phyloP scores from a whole-genome alignment of 2,113 vertebrate species.

The Phylloscopus trochilus region DNA sequence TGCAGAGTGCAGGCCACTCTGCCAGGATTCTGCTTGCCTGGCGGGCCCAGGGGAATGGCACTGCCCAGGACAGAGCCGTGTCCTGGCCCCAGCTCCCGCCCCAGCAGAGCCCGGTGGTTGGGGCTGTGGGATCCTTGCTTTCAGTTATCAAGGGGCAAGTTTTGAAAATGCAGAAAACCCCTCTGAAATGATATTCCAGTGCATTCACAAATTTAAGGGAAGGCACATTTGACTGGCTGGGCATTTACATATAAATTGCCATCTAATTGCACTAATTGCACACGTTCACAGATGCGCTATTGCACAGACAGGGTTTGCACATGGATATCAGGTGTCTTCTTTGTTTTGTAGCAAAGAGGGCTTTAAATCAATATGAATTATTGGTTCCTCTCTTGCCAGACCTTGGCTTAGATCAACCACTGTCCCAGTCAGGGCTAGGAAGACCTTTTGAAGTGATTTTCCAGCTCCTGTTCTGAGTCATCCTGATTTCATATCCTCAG shows the following conservation, averaged over 20 bases:
- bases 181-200: not conserved
- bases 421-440: not conserved
- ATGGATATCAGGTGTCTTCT: slow-evolving; percentile 31
- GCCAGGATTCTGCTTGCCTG: not conserved
- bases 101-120: not conserved
- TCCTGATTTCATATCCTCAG: slow-evolving; percentile 8
- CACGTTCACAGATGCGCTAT: slow-evolving; percentile 7
- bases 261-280: slow-evolving; percentile 52
- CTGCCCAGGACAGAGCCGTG: accelerated
- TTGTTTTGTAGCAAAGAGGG: slow-evolving; percentile 4
- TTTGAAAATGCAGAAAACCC: not conserved
- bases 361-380: slow-evolving; percentile 15
- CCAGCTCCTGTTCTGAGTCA: slow-evolving; percentile 27
- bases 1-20: not conserved
- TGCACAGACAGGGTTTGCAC: slow-evolving; percentile 43
- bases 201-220: not conserved
- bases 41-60: accelerated
- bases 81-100: not conserved
- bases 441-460: not conserved
- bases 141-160: not conserved
- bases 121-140: accelerated
- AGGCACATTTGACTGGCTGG: not conserved
- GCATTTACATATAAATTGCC: slow-evolving; percentile 61
- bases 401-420: not conserved
- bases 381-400: not conserved